Evolutionary conservation across 2,797 vertebrate genomes (phyloP).

Genomic region (Garrulus glandarius): DNA sequence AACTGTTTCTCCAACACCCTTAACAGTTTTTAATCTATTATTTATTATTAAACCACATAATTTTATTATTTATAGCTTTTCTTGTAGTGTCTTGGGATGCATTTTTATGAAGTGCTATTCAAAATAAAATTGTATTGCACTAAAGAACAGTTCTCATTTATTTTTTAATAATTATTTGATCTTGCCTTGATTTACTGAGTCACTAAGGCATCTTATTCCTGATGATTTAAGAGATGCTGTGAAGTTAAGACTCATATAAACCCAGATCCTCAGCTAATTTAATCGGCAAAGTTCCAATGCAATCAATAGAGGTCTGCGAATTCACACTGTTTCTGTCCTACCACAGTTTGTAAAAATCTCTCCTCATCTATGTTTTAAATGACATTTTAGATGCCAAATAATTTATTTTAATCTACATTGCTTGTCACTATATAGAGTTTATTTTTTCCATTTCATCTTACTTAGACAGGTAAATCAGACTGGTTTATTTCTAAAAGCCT

Average conservation of each 20-base stretch:
- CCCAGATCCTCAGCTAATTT: conserved; percentile 33
- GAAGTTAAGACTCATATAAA: conserved; percentile 42
- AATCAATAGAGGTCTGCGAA: conserved; percentile 38
- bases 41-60: conserved; percentile 43
- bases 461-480: conserved; percentile 12
- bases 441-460: conserved; percentile 20
- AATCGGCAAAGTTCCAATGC: conserved; percentile 39
- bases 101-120: conserved; percentile 25
- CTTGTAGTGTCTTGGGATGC: not conserved
- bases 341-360: not conserved
- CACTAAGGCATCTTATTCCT: conserved; percentile 33
- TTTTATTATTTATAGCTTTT: conserved; percentile 55
- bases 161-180: conserved; percentile 64
- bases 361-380: conserved; percentile 12
- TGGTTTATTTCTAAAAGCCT: conserved; percentile 30
- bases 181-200: conserved; percentile 50
- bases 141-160: conserved; percentile 51
- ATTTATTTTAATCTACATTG: not conserved
- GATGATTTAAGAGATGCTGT: conserved; percentile 46
- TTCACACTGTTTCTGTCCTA: not conserved
- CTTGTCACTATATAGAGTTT: not conserved
- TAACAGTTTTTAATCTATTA: conserved; percentile 50
- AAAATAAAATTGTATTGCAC: conserved; percentile 28
- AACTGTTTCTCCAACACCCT: not conserved
- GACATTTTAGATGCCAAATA: not conserved